Evolutionary conservation across 2,888 invertebrate genomes (phyloP).

Genomic region (Isoperla grammatica): DNA sequence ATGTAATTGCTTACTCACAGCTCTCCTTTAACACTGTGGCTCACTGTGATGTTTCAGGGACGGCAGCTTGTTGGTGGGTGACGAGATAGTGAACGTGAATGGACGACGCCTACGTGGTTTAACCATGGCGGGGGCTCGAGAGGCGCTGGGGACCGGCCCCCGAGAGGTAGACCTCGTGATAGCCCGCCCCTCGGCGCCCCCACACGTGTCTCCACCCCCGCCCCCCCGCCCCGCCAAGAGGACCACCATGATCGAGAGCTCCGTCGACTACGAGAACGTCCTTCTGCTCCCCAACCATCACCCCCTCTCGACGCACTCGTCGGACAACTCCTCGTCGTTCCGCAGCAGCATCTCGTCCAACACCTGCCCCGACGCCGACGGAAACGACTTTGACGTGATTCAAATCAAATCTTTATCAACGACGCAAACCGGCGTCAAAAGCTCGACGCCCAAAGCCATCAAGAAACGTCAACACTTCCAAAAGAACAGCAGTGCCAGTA

Average conservation of each 20-base stretch:
- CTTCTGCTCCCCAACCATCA: conserved; percentile 23
- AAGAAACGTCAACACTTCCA: conserved; percentile 53
- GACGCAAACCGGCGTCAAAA: neutral
- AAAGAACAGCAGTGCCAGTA: conserved; percentile 58
- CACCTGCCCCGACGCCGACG: conserved; percentile 14
- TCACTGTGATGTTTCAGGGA: conserved; percentile 39
- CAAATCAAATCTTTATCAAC: neutral
- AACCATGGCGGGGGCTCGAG: conserved; percentile 59
- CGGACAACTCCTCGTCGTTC: neutral
- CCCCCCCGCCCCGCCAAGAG: conserved; percentile 4
- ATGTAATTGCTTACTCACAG: too few species aligned
- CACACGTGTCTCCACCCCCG: neutral
- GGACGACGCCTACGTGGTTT: conserved; percentile 61
- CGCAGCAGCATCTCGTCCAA: conserved; percentile 15
- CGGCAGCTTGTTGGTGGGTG: conserved; percentile 60
- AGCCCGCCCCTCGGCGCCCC: conserved; percentile 44
- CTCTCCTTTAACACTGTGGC: too few species aligned
- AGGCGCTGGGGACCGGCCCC: conserved; percentile 56
- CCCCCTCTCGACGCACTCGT: neutral
- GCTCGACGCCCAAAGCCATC: conserved; percentile 39
- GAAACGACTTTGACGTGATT: conserved; percentile 27
- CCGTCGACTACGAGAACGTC: conserved; percentile 63
- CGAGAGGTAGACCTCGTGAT: conserved; percentile 62
- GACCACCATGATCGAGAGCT: conserved; percentile 55
- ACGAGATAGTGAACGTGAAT: conserved; percentile 67